phyloP scores from a whole-genome alignment of 2,797 vertebrate species.

The Stomatorhinus walkeri region DNA sequence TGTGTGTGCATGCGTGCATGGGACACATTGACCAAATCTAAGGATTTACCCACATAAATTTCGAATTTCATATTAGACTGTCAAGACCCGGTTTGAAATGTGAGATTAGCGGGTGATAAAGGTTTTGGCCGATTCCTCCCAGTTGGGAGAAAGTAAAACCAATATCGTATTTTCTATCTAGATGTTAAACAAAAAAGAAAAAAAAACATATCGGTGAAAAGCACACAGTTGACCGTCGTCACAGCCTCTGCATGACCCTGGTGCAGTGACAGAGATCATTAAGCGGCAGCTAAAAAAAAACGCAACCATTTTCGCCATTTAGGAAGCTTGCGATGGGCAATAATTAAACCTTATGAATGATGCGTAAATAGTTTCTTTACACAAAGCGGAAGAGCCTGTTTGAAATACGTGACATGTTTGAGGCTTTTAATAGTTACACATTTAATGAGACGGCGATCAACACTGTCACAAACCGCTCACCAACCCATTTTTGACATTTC shows the following conservation, averaged over 20 bases:
- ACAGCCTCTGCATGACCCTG: neutral
- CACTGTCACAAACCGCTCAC: neutral
- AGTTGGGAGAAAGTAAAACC: neutral
- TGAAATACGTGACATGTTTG: neutral
- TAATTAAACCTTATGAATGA: neutral
- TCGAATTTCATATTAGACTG: neutral
- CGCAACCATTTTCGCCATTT: neutral
- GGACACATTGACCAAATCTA: neutral
- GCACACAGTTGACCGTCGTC: neutral
- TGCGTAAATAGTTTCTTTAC: neutral
- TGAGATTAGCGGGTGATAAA: neutral
- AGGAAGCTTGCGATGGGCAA: neutral
- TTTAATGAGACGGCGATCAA: neutral
- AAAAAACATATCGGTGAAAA: no score
- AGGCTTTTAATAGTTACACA: neutral
- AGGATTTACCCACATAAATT: neutral
- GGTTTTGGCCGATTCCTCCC: neutral
- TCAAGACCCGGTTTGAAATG: neutral
- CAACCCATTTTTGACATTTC: neutral
- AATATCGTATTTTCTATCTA: neutral
- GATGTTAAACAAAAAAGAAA: neutral
- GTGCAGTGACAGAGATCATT: constrained; percentile 4
- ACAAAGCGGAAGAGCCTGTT: neutral
- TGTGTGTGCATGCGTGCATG: neutral
- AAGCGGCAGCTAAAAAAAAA: neutral